Base-by-base conservation (phyloP, 37 sponge, comb jelly and placozoan genomes). In the Oscarella lobularis region DNA sequence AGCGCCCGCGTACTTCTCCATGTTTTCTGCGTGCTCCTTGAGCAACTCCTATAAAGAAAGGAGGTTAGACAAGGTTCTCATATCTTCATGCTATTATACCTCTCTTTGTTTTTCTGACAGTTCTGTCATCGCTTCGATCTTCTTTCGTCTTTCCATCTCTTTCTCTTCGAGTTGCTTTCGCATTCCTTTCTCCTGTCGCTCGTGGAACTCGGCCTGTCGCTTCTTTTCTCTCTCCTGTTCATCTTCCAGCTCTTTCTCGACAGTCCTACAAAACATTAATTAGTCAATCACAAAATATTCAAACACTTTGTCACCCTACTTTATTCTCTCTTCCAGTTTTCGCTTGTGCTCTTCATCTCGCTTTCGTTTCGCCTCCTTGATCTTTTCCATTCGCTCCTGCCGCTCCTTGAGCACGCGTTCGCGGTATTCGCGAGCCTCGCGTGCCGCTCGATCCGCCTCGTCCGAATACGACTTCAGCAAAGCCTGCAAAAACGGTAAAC, bases 361-460 rank as follows among this genome's bases (percentile, higher is more conserved):
- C 30, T 68, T 68, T 4, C 71, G n/a, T 34, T 68, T 68, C 33
- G 71, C 71, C 71, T 68, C 71, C n/a, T 4, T 68, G 71, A 68
- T 31, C 29, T 68, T 14, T 4, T 14, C 71, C 71, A 68, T 68
- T n/a, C 29, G 71, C 29, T 14, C 33, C 6, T n/a, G 71, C 33
- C 71, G 71, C 31, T 68, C n/a, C 71, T 68, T 5, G 33, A 32
- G 71, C 6, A 4, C 71, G 6, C 71, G 71, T 39, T 70, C 73
- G 14, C 73, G 73, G 27, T 27, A 29, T 31, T 70, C 35, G 20
- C 37, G 73, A 20, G 73, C 73, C 32, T 29, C 37, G 14, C 73
- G 73, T 14, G 73, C 37, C 14, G 73, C 73, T 20, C 37, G 9
- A 0, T 70, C 37, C 35, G 73, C 37, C 27, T 31, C 37, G 37